A percentile compares a stretch with the other conserved stretches of the same genome.
Conservation (phyloP, 1,140 invertebrate genomes). For the Coelopa frigida region DNA sequence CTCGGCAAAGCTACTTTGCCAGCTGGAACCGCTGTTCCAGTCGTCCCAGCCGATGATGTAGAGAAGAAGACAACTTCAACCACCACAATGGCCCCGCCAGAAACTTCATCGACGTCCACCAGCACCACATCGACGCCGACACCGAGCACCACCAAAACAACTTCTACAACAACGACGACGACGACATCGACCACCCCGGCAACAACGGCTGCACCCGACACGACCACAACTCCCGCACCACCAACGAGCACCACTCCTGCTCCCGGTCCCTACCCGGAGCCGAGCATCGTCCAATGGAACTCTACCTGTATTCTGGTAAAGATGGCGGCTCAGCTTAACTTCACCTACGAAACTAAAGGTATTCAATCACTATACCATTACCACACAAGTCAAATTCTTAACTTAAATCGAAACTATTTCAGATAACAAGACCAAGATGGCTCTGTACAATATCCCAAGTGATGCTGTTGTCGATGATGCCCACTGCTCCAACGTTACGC, state of each 20-base stretch:
- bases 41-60: slow-evolving; percentile 2
- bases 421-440: slow-evolving; percentile 26
- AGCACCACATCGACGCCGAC: slow-evolving; percentile 19
- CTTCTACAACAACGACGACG: slow-evolving; percentile 20
- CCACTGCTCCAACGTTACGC: slow-evolving; percentile 21
- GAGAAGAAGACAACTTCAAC: slow-evolving; percentile 12
- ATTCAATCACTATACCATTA: slow-evolving; percentile 11
- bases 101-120: slow-evolving; percentile 25
- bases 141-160: slow-evolving; percentile 10
- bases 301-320: slow-evolving; percentile 53
- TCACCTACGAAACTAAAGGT: slow-evolving; percentile 49
- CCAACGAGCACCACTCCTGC: slow-evolving; percentile 27
- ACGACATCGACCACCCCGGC: slow-evolving; percentile 26
- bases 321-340: slow-evolving; percentile 56
- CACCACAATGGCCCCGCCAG: slow-evolving; percentile 13
- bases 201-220: slow-evolving; percentile 17
- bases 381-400: background rate
- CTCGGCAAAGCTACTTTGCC: slow-evolving; percentile 7
- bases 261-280: slow-evolving; percentile 41
- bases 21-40: slow-evolving; percentile 2
- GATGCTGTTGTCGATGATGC: slow-evolving; percentile 25
- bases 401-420: background rate
- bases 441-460: slow-evolving; percentile 29
- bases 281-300: slow-evolving; percentile 51
- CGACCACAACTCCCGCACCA: slow-evolving; percentile 21